A percentile compares a stretch with the other conserved stretches of the same genome.
Conservation (phyloP, 2,888 invertebrate genomes). For the Philereme transversata region DNA sequence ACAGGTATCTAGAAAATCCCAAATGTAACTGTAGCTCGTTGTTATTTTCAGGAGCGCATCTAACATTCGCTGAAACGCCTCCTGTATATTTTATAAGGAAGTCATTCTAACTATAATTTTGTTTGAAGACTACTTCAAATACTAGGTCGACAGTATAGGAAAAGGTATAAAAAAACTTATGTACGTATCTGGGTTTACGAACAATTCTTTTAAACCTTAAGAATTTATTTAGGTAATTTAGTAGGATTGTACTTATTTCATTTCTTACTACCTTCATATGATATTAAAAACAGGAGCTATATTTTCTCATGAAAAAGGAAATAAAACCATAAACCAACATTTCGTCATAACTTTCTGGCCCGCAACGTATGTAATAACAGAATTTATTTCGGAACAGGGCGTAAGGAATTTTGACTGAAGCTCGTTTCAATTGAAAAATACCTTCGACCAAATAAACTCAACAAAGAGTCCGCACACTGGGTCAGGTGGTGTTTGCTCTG, state of each 20-base stretch:
- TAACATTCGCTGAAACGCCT: background rate
- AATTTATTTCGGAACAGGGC: slow-evolving; percentile 32
- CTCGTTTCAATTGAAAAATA: slow-evolving; percentile 41
- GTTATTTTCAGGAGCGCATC: too few relatives aligned
- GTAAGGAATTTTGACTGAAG: slow-evolving; percentile 41
- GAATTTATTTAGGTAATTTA: background rate
- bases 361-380: slow-evolving; percentile 35
- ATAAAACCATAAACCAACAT: slow-evolving; percentile 29
- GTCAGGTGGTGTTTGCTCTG: slow-evolving; percentile 50
- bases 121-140: background rate
- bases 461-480: slow-evolving; percentile 42
- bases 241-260: slow-evolving; percentile 3
- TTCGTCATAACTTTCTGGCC: slow-evolving; percentile 25
- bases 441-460: slow-evolving; percentile 41
- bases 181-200: background rate
- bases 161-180: too few relatives aligned
- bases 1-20: background rate
- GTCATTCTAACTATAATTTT: too few relatives aligned
- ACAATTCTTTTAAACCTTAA: background rate
- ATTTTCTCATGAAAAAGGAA: slow-evolving; percentile 24
- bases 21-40: background rate
- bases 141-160: too few relatives aligned
- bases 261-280: slow-evolving; percentile 16
- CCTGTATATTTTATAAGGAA: background rate
- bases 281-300: slow-evolving; percentile 21